Evolutionary conservation across 2,888 invertebrate species (phyloP), one percentile per base, ranked within the genome.

Genomic region (Notodonta dromedarius): DNA sequence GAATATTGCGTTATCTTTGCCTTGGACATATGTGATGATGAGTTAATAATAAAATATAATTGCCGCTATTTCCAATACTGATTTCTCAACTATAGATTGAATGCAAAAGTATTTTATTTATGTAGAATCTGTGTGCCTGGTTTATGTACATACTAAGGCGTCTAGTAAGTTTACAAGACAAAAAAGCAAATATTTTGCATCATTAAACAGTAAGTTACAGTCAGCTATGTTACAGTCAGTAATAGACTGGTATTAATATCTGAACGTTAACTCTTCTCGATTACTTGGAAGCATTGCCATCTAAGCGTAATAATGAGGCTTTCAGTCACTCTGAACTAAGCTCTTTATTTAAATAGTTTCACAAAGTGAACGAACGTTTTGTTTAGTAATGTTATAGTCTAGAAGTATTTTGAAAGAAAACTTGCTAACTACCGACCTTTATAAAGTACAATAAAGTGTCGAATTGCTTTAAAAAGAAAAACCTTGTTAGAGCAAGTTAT

Each of bases 261-360:
- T 16, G 8, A 50, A 50, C 16, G 7, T 61, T 58, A 61, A 62
- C 57, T 63, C 66, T 62, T 16, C 50, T 68, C 60, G 61, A 71
- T 66, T 13, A 63, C 57, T 65, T 64, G 52, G 13, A 57, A 57
- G 64, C 61, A 62, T 59, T 63, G 62, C 54, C 61, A 64, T 57
- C 56, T 53, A 54, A 57, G 64, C 62, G 70, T 65, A 63, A 59
- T 69, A 70, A 65, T 54, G 52, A 12, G 16, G 58, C 48, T 59
- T 73, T 61, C 67, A 60, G 66, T 62, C 62, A n/a, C 62, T 44
- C 57, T 55, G 59, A 54, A 57, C 54, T 65, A 61, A 70, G 60
- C 51, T 69, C 11, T 61, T 69, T 65, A 66, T 69, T 65, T 57
- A 61, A 69, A 71, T 65, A 74, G 66, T 69, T 65, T 4, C 32